phyloP scores from a whole-genome alignment of 2,113 vertebrate genomes.

The Choloepus hoffmanni region DNA sequence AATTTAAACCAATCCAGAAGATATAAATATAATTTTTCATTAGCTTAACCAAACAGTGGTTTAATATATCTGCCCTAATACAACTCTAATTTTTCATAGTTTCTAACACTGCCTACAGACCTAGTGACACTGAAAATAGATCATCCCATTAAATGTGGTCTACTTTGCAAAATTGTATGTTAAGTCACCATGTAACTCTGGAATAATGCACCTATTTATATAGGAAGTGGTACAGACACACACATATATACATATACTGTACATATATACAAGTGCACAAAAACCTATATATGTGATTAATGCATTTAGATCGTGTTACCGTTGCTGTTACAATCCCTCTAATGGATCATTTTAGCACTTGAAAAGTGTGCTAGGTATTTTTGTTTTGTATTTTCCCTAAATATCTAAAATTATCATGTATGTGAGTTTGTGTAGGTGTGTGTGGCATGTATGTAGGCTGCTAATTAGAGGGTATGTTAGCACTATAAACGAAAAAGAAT shows the following conservation, averaged over 20 bases:
- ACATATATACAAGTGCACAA: no score
- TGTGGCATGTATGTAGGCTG: constrained; percentile 68
- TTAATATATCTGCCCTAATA: neutral
- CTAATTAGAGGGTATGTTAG: constrained; percentile 76
- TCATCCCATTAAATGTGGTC: neutral
- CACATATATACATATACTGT: no score
- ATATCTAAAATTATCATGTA: constrained; percentile 64
- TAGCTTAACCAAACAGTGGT: neutral
- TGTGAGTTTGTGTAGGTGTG: constrained; percentile 60
- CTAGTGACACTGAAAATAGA: neutral
- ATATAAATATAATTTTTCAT: neutral
- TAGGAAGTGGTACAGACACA: no score
- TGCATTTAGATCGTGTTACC: neutral
- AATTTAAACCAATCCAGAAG: neutral
- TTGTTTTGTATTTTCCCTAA: constrained; percentile 63
- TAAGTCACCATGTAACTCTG: neutral
- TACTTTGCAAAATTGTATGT: neutral
- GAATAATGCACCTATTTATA: neutral
- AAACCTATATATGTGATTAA: neutral
- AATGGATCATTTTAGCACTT: neutral
- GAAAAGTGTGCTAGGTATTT: neutral
- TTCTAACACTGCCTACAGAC: neutral
- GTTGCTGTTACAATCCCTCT: neutral
- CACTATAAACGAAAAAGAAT: constrained; percentile 61
- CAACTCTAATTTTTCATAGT: neutral